Conservation (phyloP, 2,797 vertebrate genomes). For the Gallirallus australis region DNA sequence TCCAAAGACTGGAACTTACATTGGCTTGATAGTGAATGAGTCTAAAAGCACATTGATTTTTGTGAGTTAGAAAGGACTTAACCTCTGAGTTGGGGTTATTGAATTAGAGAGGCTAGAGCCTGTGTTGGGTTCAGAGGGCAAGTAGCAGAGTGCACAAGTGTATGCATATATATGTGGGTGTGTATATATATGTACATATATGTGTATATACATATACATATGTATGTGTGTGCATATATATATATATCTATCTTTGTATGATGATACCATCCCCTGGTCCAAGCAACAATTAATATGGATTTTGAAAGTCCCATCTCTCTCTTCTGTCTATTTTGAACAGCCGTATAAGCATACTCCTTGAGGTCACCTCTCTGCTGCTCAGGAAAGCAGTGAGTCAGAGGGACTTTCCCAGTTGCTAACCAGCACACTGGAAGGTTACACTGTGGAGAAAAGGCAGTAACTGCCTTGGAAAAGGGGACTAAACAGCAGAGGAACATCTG, state of each 20-base stretch:
- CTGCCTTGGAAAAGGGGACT: rapidly evolving
- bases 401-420: neutral
- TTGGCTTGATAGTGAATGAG: neutral
- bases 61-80: neutral
- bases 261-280: neutral
- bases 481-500: neutral
- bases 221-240: neutral
- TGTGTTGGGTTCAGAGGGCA: neutral
- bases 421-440: neutral
- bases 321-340: neutral
- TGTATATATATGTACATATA: neutral
- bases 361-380: neutral
- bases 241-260: neutral
- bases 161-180: neutral
- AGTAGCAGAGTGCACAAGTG: neutral
- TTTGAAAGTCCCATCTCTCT: too few species aligned
- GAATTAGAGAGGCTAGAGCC: neutral
- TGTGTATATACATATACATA: neutral
- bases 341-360: neutral
- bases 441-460: neutral
- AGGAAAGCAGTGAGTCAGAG: neutral
- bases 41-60: neutral
- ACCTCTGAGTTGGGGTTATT: neutral
- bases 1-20: neutral
- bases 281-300: neutral